phyloP scores from a whole-genome alignment of 2,888 invertebrate genomes.

The Agrypnus murinus region DNA sequence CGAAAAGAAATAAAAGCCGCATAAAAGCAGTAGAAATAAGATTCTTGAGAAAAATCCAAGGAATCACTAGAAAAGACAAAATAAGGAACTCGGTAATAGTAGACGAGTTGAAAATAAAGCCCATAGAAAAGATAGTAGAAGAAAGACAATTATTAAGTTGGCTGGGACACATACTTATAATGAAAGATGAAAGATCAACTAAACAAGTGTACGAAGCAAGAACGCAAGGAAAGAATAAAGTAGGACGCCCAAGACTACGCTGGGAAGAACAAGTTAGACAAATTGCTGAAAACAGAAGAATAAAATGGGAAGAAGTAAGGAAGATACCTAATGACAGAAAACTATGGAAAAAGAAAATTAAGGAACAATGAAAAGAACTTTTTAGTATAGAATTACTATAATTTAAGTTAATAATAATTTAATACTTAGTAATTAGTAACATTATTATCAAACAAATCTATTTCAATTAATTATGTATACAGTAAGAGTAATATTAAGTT shows the following conservation, averaged over 20 bases:
- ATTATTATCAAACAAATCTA: too few species aligned
- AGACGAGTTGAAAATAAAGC: constrained; percentile 49
- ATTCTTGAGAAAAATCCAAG: constrained; percentile 22
- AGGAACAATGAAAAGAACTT: too few species aligned
- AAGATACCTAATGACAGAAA: constrained; percentile 23
- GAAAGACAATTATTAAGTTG: constrained; percentile 27
- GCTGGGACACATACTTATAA: constrained; percentile 20
- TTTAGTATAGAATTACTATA: too few species aligned
- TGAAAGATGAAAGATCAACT: constrained; percentile 12
- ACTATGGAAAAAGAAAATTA: constrained; percentile 15
- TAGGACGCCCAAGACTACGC: constrained; percentile 18
- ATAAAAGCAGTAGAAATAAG: constrained; percentile 30
- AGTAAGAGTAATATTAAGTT: too few species aligned
- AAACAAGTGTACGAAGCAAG: constrained; percentile 24
- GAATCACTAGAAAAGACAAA: constrained; percentile 19
- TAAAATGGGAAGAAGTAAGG: constrained; percentile 21
- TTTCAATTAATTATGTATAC: too few species aligned
- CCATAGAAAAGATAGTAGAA: constrained; percentile 46
- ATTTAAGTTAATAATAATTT: too few species aligned
- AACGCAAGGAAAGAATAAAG: constrained; percentile 21
- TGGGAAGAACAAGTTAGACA: constrained; percentile 31
- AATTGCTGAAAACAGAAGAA: constrained; percentile 29
- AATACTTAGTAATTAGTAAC: too few species aligned
- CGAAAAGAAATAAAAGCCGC: constrained; percentile 28
- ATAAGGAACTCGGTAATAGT: constrained; percentile 28